phyloP scores from a whole-genome alignment of 2,888 invertebrate genomes.

The Formica aserva region DNA sequence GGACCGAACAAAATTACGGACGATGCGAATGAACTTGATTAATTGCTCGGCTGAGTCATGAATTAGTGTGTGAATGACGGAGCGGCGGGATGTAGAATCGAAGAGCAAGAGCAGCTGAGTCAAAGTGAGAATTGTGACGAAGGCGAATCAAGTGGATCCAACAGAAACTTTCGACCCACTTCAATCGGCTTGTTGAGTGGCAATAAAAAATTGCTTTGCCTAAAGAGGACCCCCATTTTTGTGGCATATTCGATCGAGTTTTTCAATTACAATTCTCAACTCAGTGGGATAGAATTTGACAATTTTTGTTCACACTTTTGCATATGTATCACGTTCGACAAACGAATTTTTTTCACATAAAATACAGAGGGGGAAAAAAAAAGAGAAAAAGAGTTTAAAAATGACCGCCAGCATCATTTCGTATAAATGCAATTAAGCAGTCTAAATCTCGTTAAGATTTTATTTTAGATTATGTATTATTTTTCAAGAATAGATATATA shows the following conservation, averaged over 20 bases:
- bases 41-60: slow-evolving; percentile 79
- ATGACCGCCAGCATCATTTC: not conserved
- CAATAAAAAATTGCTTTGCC: slow-evolving; percentile 70
- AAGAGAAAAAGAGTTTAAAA: not conserved
- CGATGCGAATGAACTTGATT: slow-evolving; percentile 79
- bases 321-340: not conserved
- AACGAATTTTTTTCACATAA: not conserved
- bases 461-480: not conserved
- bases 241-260: slow-evolving; percentile 55
- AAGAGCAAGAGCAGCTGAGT: slow-evolving; percentile 32
- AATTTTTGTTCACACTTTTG: slow-evolving; percentile 1
- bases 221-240: slow-evolving; percentile 51
- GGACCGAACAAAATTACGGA: slow-evolving; percentile 59
- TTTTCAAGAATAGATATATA: not conserved
- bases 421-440: not conserved
- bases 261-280: slow-evolving; percentile 26
- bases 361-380: not conserved
- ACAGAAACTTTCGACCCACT: slow-evolving; percentile 66
- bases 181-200: slow-evolving; percentile 61
- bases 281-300: not conserved
- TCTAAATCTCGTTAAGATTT: not conserved
- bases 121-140: slow-evolving; percentile 26
- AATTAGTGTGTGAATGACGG: slow-evolving; percentile 74
- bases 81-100: slow-evolving; percentile 47
- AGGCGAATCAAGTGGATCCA: slow-evolving; percentile 47